Evolutionary conservation across 2,888 invertebrate genomes (phyloP).

Genomic region (Gisinianus flammeolus): DNA sequence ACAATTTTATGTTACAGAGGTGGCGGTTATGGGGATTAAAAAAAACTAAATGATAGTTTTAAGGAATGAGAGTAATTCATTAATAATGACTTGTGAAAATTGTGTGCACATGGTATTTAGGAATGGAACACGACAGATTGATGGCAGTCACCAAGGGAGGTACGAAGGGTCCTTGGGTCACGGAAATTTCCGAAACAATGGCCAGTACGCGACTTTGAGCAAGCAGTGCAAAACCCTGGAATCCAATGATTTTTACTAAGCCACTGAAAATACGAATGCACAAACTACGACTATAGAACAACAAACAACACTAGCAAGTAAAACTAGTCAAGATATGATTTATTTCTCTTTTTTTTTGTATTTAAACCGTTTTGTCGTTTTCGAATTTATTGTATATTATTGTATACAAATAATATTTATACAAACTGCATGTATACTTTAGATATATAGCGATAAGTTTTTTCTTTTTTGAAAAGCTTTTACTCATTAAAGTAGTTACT

Average conservation of each 20-base stretch:
- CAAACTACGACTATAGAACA: neutral
- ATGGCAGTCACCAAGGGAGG: slow-evolving; percentile 63
- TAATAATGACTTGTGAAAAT: too few species aligned
- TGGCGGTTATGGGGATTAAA: slow-evolving; percentile 55
- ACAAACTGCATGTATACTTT: too few species aligned
- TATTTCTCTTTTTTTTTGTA: neutral
- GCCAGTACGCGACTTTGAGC: slow-evolving; percentile 94
- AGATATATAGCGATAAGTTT: neutral
- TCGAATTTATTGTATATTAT: too few species aligned
- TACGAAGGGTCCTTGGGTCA: slow-evolving; percentile 43
- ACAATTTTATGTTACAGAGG: slow-evolving; percentile 51
- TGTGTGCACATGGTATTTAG: too few species aligned
- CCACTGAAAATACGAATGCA: neutral
- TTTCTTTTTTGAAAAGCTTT: too few species aligned
- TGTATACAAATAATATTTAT: too few species aligned
- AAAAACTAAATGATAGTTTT: too few species aligned
- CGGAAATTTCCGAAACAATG: too few species aligned
- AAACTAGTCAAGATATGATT: neutral
- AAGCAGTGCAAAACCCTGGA: slow-evolving; percentile 95
- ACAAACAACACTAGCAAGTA: slow-evolving; percentile 1
- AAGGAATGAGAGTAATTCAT: too few species aligned
- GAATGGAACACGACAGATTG: slow-evolving; percentile 43
- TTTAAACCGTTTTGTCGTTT: neutral
- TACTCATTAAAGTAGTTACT: too few species aligned
- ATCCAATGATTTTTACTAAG: slow-evolving; percentile 87